Evolutionary conservation across 2,888 invertebrate genomes (phyloP), one percentile per base, ranked within the genome.

Genomic region (Rugalucina vietnamica): DNA sequence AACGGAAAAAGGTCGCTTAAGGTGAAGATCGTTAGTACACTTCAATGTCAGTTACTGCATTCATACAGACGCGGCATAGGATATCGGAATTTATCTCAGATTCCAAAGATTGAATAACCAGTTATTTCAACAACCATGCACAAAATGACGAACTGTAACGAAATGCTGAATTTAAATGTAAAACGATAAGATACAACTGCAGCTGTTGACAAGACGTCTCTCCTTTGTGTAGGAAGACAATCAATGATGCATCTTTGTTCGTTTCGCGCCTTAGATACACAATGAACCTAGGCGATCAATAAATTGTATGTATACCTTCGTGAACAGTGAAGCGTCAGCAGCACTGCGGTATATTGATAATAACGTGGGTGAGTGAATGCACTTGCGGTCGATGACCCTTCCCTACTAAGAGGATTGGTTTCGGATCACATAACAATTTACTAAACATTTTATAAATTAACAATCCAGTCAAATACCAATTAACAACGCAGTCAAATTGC

Each of bases 11-110:
- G 65, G 65, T 65, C 65, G 34, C 10, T 34, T 65, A 65, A 65
- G 65, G 65, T 65, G 65, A 65, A 65, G 65, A 65, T 32, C 65
- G 65, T 65, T 14, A 34, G 65, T 65, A 29, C 65, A 34, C 65
- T 3, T 65, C 65, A 65, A 65, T 65, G 65, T 65, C 65, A 65
- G 65, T 8, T n/a, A 32, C 29, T 2, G 29, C 21, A 29, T 65
- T 65, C n/a, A n/a, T n/a, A n/a, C n/a, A 18, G 43, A 43, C 43
- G 43, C 10, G 18, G 43, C 43, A 43, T 8, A 18, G 10, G 18
- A 18, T 43, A 18, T 12, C 18, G 43, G 8, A 18, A 12, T 43
- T 43, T 43, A 43, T 43, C 10, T 18, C 43, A 12, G 10, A 12
- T 8, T 18, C 18, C 43, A n/a, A n/a, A n/a, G n/a, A n/a, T n/a